Base-by-base conservation (phyloP, 2,797 vertebrate species). In the Hybognathus amarus region DNA sequence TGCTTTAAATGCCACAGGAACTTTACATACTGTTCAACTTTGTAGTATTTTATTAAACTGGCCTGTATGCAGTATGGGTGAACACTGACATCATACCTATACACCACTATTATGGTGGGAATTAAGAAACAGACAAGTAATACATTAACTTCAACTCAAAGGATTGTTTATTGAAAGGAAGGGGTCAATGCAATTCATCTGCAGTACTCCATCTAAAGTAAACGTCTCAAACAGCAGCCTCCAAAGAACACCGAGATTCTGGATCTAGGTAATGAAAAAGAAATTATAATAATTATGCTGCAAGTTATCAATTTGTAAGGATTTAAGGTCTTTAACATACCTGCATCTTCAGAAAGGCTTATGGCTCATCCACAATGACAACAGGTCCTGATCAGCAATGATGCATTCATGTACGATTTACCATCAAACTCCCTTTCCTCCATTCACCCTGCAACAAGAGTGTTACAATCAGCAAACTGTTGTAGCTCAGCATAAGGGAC, bases 401-500 rank as follows among this genome's bases (percentile, higher is more conserved):
- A 30, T 61, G 54, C 27, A 66, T 63, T 63, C 61, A 30, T 63
- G 13, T 15, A 30, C 30, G 61, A 0, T 8, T 66, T 24, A 69
- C 36, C 52, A 70, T 61, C 45, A 17, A 47, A 54, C 30, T 74
- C 15, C 18, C 64, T 20, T 71, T 17, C 45, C 9, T 33, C 30
- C 12, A 52, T 47, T 95, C 91, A 95, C 87, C 95, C 94, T 96
- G 94, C 77, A 95, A 95, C 15, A 74, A 91, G 50, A 93, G 52
- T n/a, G 88, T 6, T 17, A 3, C 54, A 82, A 82, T 94, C 86
- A 94, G 87, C 18, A 81, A 22, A 30, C 18, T 80, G 89, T 27
- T 36, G 61, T 6, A 86, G 67, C 50, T 11, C 22, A 30, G 38
- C 77, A 63, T n/a, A 38, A 59, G 87, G 80, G 75, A 71, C 45